Percentiles rank a stretch among this genome's conserved stretches.
phyloP scores from a whole-genome alignment of 92 coral and sea anemone genomes.

The Scolanthus callimorphus region DNA sequence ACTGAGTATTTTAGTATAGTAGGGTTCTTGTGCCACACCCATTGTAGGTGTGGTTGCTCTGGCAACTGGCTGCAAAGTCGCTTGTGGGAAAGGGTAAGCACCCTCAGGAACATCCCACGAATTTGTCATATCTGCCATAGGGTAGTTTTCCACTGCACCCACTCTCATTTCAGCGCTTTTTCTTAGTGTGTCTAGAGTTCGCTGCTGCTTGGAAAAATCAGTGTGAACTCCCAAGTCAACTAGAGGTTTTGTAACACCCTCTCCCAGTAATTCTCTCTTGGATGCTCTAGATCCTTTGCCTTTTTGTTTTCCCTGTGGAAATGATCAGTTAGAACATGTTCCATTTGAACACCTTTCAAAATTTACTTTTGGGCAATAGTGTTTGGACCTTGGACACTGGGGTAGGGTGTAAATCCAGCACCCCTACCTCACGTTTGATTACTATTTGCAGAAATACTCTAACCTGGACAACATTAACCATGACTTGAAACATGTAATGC shows the following conservation, averaged over 20 bases:
- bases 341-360: no score
- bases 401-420: no score
- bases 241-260: slow-evolving; percentile 85
- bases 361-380: no score
- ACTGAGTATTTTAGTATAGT: slow-evolving; percentile 62
- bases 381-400: no score
- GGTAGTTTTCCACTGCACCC: slow-evolving; percentile 31
- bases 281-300: slow-evolving; percentile 61
- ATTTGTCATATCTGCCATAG: slow-evolving; percentile 32
- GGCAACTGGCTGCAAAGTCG: slow-evolving; percentile 57
- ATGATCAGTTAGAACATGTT: no score
- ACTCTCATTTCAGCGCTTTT: slow-evolving; percentile 70
- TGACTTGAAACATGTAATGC: no score
- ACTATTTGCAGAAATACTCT: no score
- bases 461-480: no score
- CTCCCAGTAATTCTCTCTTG: slow-evolving; percentile 87
- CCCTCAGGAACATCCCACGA: slow-evolving; percentile 65
- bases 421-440: no score
- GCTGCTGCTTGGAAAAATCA: slow-evolving; percentile 46
- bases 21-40: slow-evolving; percentile 40
- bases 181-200: slow-evolving; percentile 57
- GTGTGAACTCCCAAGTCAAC: slow-evolving; percentile 43
- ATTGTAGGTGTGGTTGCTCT: slow-evolving; percentile 90
- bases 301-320: slow-evolving; percentile 69
- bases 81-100: slow-evolving; percentile 32